Base-by-base conservation (phyloP, 1,140 invertebrate genomes). In the Drosophila navojoa region DNA sequence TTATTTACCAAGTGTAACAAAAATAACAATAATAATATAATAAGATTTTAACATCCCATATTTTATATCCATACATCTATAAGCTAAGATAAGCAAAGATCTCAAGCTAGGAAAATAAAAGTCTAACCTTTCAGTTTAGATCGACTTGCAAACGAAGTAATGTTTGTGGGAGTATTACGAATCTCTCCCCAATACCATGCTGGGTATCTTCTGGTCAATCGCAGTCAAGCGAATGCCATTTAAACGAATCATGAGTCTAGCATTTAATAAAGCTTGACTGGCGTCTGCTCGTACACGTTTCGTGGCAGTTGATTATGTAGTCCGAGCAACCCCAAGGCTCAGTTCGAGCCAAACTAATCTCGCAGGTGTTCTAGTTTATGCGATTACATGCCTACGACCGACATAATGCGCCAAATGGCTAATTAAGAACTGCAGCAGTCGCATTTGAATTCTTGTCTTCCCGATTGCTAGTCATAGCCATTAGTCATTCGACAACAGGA, bases 321-420 rank as follows among this genome's bases (percentile, higher is more conserved):
- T 0, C 5, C 4, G 27, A 5, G 3, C 5, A 42, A 13, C 40
- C 61, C 49, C 64, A 16, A 13, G 7, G 25, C 25, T 29, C 22
- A 13, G 59, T 55, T 66, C 77, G 58, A 45, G 32, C 15, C 4
- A 16, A n/a, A n/a, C 59, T 66, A 80, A 81, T 81, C 68, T 68
- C 47, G 67, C 63, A 82, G 66, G 59, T 76, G 52, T 58, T 25
- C 79, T 67, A 49, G 22, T 71, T 81, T 64, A 72, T 69, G 68
- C 58, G 38, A 61, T 55, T 69, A 79, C 77, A 79, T 67, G 77
- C 52, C 77, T 52, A 47, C 25, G 63, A 55, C 63, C 55, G 45
- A 74, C 68, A 84, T 79, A 82, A 85, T 84, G 80, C 80, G 80
- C 79, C 80, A 85, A 85, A 77, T 74, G 59, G 69, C 64, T 84